A percentile compares a stretch with the other conserved stretches of the same genome.
These are phyloP conservation scores for Gonatopus flavifemur DNA, from an alignment of 1,140 invertebrate species.

Conservation along the genomic window DNA sequence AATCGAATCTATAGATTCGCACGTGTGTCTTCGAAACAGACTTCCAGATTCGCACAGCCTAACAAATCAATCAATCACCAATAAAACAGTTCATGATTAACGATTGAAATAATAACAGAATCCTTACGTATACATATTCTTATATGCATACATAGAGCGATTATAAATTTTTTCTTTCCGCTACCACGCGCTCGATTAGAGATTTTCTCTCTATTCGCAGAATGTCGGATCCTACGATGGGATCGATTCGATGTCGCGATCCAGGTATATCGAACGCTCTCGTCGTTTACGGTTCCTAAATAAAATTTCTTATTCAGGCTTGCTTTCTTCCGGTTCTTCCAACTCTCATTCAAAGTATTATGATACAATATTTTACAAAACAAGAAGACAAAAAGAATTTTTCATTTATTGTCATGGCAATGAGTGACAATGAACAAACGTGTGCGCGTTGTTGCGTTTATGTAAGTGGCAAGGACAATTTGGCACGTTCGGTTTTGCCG, in stretches of 20 bases:
- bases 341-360: conserved; percentile 21
- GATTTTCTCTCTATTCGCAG: background rate
- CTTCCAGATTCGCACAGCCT: conserved; percentile 57
- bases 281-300: conserved; percentile 10
- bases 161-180: too few relatives aligned
- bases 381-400: conserved; percentile 45
- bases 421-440: conserved; percentile 41
- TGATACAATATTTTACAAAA: conserved; percentile 56
- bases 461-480: conserved; percentile 38
- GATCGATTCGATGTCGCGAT: background rate
- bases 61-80: conserved; percentile 42
- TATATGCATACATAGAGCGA: too few relatives aligned
- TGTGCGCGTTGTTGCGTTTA: conserved; percentile 20
- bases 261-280: background rate
- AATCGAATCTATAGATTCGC: too few relatives aligned
- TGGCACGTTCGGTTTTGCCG: conserved; percentile 31
- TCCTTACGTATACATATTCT: too few relatives aligned
- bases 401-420: conserved; percentile 59
- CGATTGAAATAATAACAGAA: conserved; percentile 26
- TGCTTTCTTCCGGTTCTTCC: background rate
- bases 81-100: conserved; percentile 29
- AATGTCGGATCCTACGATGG: background rate
- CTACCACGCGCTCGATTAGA: too few relatives aligned
- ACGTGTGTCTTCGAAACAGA: conserved; percentile 44
- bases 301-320: conserved; percentile 17